phyloP scores from a whole-genome alignment of 2,113 vertebrate species.

The Merops nubicus region DNA sequence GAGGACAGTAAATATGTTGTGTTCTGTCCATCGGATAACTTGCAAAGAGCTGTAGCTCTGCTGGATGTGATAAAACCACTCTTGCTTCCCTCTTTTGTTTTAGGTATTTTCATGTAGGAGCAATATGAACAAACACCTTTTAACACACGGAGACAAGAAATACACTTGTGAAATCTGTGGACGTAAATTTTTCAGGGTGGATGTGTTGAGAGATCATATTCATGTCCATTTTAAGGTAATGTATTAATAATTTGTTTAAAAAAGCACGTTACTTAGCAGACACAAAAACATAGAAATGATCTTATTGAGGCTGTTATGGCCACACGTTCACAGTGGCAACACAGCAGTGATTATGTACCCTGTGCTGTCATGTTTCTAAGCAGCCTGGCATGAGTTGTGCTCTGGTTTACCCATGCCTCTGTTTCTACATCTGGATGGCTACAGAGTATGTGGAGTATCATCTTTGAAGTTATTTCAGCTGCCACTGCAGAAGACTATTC shows the following conservation, averaged over 20 bases:
- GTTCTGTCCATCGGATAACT: background rate
- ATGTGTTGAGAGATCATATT: slow-evolving; percentile 96
- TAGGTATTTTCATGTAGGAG: slow-evolving; percentile 98
- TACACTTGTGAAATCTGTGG: slow-evolving; percentile 99
- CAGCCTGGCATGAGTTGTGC: background rate
- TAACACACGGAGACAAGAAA: slow-evolving; percentile 98
- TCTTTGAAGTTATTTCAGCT: background rate
- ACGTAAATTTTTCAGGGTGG: slow-evolving; percentile 97
- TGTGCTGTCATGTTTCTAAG: background rate
- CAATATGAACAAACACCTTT: slow-evolving; percentile 99
- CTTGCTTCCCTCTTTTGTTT: background rate
- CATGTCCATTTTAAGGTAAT: slow-evolving; percentile 98
- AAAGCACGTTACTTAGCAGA: background rate
- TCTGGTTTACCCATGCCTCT: background rate
- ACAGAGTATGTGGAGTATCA: background rate
- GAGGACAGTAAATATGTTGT: background rate
- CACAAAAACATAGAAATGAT: background rate
- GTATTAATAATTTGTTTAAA: background rate
- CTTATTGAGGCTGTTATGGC: background rate
- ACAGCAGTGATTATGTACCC: background rate
- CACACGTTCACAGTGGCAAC: background rate
- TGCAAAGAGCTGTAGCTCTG: background rate
- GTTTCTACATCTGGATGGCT: background rate
- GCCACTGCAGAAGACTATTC: background rate
- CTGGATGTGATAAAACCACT: background rate